Evolutionary conservation across 2,888 invertebrate genomes (phyloP).

Genomic region (Augochlorella aurata): DNA sequence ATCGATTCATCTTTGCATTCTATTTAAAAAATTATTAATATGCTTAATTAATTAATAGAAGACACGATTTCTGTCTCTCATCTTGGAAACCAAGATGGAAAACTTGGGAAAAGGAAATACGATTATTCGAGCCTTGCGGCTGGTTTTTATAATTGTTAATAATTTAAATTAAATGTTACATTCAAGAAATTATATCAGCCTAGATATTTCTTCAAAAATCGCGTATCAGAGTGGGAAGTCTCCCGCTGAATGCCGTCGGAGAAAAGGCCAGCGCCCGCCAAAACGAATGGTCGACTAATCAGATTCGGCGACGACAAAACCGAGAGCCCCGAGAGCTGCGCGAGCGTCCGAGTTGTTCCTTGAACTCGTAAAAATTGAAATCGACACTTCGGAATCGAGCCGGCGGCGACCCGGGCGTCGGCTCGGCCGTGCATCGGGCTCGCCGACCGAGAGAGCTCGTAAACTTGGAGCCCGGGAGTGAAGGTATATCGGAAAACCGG

Average conservation of each 20-base stretch:
- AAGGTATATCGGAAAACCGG: constrained; percentile 22
- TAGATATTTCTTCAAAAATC: no score
- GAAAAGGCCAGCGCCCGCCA: not conserved
- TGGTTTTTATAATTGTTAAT: no score
- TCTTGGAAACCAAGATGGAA: no score
- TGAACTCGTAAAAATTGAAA: constrained; percentile 12
- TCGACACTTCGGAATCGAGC: constrained; percentile 40
- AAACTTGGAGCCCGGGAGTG: constrained; percentile 33
- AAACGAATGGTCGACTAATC: not conserved
- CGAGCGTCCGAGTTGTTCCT: constrained; percentile 1
- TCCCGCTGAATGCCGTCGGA: not conserved
- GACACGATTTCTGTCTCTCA: no score
- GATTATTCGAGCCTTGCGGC: no score
- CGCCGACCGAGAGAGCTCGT: constrained; percentile 24
- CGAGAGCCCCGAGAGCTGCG: not conserved
- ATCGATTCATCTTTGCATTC: no score
- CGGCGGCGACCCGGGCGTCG: constrained; percentile 25
- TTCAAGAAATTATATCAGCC: no score
- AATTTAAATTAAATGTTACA: no score
- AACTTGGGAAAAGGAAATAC: no score
- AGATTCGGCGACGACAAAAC: constrained; percentile 5
- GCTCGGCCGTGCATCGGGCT: not conserved
- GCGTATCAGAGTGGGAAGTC: no score
- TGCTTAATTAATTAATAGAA: no score
- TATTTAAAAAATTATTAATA: no score